phyloP scores from a whole-genome alignment of 2,113 vertebrate species.

The Thalassoma bifasciatum region DNA sequence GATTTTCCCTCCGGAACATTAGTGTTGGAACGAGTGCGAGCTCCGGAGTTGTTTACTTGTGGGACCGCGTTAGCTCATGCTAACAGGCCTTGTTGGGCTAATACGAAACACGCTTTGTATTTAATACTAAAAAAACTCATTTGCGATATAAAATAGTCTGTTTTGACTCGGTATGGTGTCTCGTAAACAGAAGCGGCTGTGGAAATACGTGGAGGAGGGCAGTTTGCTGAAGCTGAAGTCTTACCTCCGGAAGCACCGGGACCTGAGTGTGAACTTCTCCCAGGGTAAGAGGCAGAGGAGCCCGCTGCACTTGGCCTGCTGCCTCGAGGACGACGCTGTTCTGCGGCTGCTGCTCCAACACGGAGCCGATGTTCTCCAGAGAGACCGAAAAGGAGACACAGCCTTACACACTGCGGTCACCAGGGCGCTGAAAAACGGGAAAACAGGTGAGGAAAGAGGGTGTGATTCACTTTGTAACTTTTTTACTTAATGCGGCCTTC shows the following conservation, averaged over 20 bases:
- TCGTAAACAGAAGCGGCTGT: conserved; percentile 77
- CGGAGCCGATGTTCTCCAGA: conserved; percentile 83
- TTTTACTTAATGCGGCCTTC: too few relatives aligned
- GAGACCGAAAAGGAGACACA: conserved; percentile 83
- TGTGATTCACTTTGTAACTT: not conserved
- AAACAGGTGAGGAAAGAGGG: conserved; percentile 50
- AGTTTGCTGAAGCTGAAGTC: conserved; percentile 83
- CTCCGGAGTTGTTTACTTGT: conserved; percentile 28
- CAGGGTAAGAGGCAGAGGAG: conserved; percentile 77
- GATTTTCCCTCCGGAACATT: conserved; percentile 30
- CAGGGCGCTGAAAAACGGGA: conserved; percentile 77
- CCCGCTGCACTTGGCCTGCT: conserved; percentile 85
- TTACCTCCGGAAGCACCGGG: conserved; percentile 83
- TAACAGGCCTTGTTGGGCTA: not conserved
- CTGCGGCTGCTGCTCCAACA: conserved; percentile 83
- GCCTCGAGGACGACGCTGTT: conserved; percentile 78
- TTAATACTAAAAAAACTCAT: too few relatives aligned
- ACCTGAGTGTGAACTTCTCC: conserved; percentile 82
- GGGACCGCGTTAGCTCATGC: conserved; percentile 17
- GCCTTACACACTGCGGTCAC: conserved; percentile 84
- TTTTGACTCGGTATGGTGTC: conserved; percentile 72
- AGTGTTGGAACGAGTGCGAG: not conserved
- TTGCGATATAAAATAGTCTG: not conserved
- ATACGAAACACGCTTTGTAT: not conserved
- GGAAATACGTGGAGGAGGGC: conserved; percentile 85